phyloP scores from a whole-genome alignment of 1,140 invertebrate species.

The Platyscapa corneri region DNA sequence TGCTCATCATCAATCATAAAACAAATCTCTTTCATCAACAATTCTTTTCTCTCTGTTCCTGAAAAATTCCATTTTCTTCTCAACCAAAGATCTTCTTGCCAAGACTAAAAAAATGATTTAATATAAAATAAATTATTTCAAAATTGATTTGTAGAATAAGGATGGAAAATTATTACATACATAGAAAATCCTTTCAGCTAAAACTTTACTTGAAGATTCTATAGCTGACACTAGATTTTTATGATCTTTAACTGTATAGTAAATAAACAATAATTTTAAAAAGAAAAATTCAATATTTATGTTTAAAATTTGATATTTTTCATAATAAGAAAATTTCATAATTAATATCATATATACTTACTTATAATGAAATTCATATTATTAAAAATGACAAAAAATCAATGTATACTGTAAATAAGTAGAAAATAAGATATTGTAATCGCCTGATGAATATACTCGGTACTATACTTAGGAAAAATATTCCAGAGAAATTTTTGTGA shows the following conservation, averaged over 20 bases:
- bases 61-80: slow-evolving; percentile 43
- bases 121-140: background rate
- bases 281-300: background rate
- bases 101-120: slow-evolving; percentile 34
- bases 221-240: background rate
- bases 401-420: slow-evolving; percentile 31
- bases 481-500: no score
- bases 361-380: slow-evolving; percentile 43
- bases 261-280: background rate
- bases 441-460: background rate
- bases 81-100: slow-evolving; percentile 44
- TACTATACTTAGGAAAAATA: no score
- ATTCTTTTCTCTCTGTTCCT: slow-evolving; percentile 38
- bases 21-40: slow-evolving; percentile 49
- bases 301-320: background rate
- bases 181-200: slow-evolving; percentile 30
- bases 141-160: background rate
- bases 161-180: slow-evolving; percentile 13
- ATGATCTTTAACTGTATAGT: slow-evolving; percentile 30
- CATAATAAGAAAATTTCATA: background rate
- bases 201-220: slow-evolving; percentile 13
- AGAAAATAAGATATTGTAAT: slow-evolving; percentile 18
- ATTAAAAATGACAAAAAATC: background rate
- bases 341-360: slow-evolving; percentile 15
- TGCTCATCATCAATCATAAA: slow-evolving; percentile 50